Conservation (phyloP, 2,113 vertebrate species). For the Hippocampus barbouri region DNA sequence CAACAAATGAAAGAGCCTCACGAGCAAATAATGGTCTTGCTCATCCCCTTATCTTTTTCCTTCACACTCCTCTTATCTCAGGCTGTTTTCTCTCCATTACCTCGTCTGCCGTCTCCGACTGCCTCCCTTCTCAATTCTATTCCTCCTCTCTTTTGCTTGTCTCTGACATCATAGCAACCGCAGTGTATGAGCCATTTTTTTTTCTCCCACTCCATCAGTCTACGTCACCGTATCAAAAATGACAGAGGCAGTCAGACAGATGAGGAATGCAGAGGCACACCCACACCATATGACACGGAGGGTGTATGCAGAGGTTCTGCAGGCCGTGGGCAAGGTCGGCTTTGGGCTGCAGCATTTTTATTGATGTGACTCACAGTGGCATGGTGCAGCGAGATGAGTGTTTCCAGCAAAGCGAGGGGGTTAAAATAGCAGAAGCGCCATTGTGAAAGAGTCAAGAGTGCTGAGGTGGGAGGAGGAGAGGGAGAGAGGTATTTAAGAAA, state of each 20-base stretch:
- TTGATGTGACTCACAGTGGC: slow-evolving; percentile 59
- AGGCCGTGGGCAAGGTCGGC: slow-evolving; percentile 47
- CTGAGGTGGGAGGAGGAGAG: slow-evolving; percentile 11
- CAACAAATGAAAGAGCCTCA: neutral
- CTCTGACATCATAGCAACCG: slow-evolving; percentile 60
- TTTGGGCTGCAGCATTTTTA: slow-evolving; percentile 49
- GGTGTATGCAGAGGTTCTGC: slow-evolving; percentile 19
- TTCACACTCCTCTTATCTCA: slow-evolving; percentile 10
- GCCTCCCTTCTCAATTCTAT: slow-evolving; percentile 21
- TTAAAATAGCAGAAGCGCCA: slow-evolving; percentile 23
- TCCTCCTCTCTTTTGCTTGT: slow-evolving; percentile 19
- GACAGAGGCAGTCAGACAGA: slow-evolving; percentile 19
- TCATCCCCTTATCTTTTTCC: slow-evolving; percentile 13
- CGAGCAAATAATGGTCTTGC: neutral
- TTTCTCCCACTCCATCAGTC: slow-evolving; percentile 21
- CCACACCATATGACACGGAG: slow-evolving; percentile 17
- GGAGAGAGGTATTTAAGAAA: slow-evolving; percentile 5
- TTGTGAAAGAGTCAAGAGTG: slow-evolving; percentile 27
- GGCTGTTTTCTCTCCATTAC: slow-evolving; percentile 11
- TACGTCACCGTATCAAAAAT: slow-evolving; percentile 30
- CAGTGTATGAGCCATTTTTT: slow-evolving; percentile 42
- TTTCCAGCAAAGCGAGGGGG: slow-evolving; percentile 23
- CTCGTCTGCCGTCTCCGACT: slow-evolving; percentile 11
- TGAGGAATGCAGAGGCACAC: slow-evolving; percentile 1
- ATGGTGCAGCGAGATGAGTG: slow-evolving; percentile 41